Conservation (phyloP, 2,888 invertebrate genomes). For the Caenorhabditis sp. region DNA sequence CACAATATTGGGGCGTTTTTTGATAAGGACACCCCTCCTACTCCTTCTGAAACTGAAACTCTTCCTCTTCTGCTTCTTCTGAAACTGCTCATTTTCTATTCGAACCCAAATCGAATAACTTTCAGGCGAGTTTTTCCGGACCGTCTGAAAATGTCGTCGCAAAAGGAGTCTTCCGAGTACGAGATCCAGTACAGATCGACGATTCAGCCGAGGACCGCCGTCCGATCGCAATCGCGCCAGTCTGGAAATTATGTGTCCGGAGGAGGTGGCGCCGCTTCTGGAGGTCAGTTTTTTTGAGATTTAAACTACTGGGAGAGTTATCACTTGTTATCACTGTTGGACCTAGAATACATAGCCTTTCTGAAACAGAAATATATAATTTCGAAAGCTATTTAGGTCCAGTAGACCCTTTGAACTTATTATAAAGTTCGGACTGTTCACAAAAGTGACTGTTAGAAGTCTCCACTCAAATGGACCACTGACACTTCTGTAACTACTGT, state of each 20-base stretch:
- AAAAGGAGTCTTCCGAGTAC: conserved; percentile 67
- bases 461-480: too few species aligned
- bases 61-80: neutral
- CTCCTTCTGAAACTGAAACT: neutral
- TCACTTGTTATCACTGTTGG: too few species aligned
- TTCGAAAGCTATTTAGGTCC: too few species aligned
- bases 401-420: too few species aligned
- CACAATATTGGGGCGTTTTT: conserved; percentile 14
- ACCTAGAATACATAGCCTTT: too few species aligned
- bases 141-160: conserved; percentile 37
- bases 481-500: too few species aligned
- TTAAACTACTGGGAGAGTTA: neutral
- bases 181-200: conserved; percentile 77
- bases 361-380: too few species aligned
- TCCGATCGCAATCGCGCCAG: conserved; percentile 72
- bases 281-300: conserved; percentile 58
- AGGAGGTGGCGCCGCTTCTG: conserved; percentile 70
- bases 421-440: too few species aligned
- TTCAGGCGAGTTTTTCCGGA: too few species aligned
- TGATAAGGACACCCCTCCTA: conserved; percentile 14
- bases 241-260: conserved; percentile 71
- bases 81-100: conserved; percentile 1
- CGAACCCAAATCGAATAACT: too few species aligned
- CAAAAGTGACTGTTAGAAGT: too few species aligned
- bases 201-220: conserved; percentile 76